Percentiles rank a stretch among this genome's conserved stretches.
phyloP scores from a whole-genome alignment of 2,888 invertebrate species.

The Meteorus cinctellus region DNA sequence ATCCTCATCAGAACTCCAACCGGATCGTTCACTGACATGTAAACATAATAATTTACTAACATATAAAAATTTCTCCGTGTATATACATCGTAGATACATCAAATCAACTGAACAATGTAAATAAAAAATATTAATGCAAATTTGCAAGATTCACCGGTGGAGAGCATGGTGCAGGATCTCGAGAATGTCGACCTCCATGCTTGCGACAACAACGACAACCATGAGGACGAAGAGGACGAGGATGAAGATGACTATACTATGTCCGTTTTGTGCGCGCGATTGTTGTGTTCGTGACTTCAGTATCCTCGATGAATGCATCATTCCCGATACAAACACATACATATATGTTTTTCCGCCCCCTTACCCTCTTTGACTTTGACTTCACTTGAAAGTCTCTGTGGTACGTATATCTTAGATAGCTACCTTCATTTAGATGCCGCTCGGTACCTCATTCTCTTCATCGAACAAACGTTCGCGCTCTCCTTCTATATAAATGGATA shows the following conservation, averaged over 20 bases:
- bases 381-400: slow-evolving; percentile 24
- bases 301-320: slow-evolving; percentile 53
- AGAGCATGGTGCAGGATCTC: slow-evolving; percentile 35
- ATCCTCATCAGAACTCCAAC: too few species aligned
- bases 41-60: too few species aligned
- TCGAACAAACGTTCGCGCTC: slow-evolving; percentile 59
- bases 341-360: background rate
- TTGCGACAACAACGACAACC: slow-evolving; percentile 36
- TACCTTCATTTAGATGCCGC: slow-evolving; percentile 62
- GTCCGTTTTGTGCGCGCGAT: slow-evolving; percentile 11
- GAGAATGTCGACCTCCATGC: slow-evolving; percentile 49
- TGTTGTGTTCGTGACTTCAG: slow-evolving; percentile 48
- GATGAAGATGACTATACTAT: slow-evolving; percentile 20
- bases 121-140: slow-evolving; percentile 28
- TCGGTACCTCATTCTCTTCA: slow-evolving; percentile 60
- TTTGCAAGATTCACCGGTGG: slow-evolving; percentile 23
- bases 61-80: too few species aligned
- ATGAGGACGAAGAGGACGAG: background rate
- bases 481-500: slow-evolving; percentile 54
- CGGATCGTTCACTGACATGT: too few species aligned
- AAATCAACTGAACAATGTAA: background rate
- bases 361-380: background rate
- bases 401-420: slow-evolving; percentile 40
- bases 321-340: slow-evolving; percentile 35
- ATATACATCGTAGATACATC: too few species aligned